Evolutionary conservation across 2,113 vertebrate genomes (phyloP).

Genomic region (Ciconia stormi): DNA sequence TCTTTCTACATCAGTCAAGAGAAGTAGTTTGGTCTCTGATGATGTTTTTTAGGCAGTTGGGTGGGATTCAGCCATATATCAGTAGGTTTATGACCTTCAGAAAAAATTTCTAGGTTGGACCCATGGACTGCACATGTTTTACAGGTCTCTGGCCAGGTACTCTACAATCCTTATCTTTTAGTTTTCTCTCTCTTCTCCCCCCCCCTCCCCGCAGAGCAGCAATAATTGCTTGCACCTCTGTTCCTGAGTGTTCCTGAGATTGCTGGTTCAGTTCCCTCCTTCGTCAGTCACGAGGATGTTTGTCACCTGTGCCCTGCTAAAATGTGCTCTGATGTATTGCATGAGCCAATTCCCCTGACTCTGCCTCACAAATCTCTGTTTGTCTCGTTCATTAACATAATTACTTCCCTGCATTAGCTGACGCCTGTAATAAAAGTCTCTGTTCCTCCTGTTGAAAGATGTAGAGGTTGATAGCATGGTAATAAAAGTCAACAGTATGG

Average conservation of each 20-base stretch:
- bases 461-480: neutral
- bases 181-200: neutral
- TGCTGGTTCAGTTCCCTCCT: neutral
- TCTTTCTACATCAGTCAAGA: neutral
- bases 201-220: neutral
- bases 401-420: neutral
- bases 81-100: neutral
- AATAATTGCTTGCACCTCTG: neutral
- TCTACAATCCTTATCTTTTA: neutral
- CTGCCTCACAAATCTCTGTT: neutral
- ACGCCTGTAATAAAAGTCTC: neutral
- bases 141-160: neutral
- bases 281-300: neutral
- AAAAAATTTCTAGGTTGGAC: neutral
- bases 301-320: neutral
- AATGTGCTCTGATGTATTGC: neutral
- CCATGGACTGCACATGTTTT: neutral
- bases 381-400: conserved; percentile 44
- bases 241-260: neutral
- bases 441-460: neutral
- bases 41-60: neutral
- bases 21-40: neutral
- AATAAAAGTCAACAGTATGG: neutral
- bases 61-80: neutral
- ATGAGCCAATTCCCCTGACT: neutral